phyloP scores from a whole-genome alignment of 2,797 vertebrate species.

The Huso huso region DNA sequence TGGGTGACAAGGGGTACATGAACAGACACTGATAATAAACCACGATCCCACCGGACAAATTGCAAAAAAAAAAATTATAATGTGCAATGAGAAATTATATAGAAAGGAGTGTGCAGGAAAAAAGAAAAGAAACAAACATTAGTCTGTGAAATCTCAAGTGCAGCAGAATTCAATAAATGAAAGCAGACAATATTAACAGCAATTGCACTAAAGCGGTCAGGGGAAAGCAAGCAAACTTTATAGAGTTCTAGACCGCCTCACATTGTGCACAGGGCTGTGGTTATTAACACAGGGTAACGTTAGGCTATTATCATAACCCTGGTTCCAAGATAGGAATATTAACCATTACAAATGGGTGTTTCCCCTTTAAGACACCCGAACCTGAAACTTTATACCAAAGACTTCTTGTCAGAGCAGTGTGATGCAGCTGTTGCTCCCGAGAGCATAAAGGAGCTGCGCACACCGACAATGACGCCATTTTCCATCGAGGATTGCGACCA shows the following conservation, averaged over 20 bases:
- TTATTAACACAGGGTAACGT: background rate
- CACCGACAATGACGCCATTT: too few relatives aligned
- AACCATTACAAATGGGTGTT: too few relatives aligned
- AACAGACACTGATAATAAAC: constrained; percentile 47
- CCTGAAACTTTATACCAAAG: too few relatives aligned
- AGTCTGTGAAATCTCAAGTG: constrained; percentile 37
- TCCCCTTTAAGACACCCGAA: too few relatives aligned
- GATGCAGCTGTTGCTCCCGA: too few relatives aligned
- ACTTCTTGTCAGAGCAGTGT: too few relatives aligned
- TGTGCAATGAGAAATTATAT: constrained; percentile 18
- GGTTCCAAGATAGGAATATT: too few relatives aligned
- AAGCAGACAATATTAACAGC: constrained; percentile 33
- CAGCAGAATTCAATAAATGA: constrained; percentile 26
- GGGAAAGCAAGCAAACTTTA: constrained; percentile 27
- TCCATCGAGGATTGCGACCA: too few relatives aligned
- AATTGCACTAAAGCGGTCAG: constrained; percentile 33
- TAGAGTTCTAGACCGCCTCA: constrained; percentile 6
- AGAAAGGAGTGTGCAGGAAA: constrained; percentile 32
- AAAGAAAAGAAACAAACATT: constrained; percentile 41
- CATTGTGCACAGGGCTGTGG: background rate
- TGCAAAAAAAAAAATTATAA: constrained; percentile 29
- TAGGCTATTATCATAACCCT: too few relatives aligned
- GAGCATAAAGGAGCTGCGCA: too few relatives aligned
- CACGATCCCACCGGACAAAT: constrained; percentile 20
- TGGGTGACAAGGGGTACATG: constrained; percentile 64